Evolutionary conservation across 2,888 invertebrate species (phyloP).

Genomic region (Agriopis leucophaearia): DNA sequence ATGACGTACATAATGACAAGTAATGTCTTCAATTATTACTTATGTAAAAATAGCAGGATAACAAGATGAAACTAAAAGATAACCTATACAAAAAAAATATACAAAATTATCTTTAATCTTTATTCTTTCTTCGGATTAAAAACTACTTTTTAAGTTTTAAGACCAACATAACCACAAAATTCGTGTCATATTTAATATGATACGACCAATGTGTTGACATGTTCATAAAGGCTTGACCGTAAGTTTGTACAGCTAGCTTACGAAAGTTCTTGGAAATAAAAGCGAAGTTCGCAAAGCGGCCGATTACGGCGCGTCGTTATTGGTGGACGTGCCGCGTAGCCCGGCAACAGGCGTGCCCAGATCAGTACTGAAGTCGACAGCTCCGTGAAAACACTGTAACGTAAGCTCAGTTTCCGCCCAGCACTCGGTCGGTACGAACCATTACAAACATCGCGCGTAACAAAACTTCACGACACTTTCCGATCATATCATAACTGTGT

Average conservation of each 20-base stretch:
- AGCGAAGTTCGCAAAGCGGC: constrained; percentile 16
- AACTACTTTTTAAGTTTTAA: too few relatives aligned
- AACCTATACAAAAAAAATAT: too few relatives aligned
- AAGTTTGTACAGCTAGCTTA: constrained; percentile 7
- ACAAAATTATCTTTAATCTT: too few relatives aligned
- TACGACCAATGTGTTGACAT: too few relatives aligned
- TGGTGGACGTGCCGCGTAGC: constrained; percentile 39
- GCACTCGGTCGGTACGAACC: constrained; percentile 46
- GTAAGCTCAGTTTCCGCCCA: constrained; percentile 53
- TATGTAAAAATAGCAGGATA: too few relatives aligned
- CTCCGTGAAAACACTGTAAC: constrained; percentile 47
- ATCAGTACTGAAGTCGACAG: constrained; percentile 51
- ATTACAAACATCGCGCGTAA: constrained; percentile 28
- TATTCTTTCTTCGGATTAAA: too few relatives aligned
- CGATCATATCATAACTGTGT: constrained; percentile 35
- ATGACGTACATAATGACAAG: too few relatives aligned
- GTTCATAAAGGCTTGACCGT: neutral
- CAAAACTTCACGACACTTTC: constrained; percentile 22
- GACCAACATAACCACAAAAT: too few relatives aligned
- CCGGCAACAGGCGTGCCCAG: constrained; percentile 68
- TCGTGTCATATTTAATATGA: too few relatives aligned
- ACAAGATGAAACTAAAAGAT: too few relatives aligned
- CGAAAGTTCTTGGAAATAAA: constrained; percentile 16
- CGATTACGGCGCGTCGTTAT: neutral
- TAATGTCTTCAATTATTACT: too few relatives aligned